Base-by-base conservation (phyloP, 2,797 vertebrate genomes). In the Poliocrania exsul region DNA sequence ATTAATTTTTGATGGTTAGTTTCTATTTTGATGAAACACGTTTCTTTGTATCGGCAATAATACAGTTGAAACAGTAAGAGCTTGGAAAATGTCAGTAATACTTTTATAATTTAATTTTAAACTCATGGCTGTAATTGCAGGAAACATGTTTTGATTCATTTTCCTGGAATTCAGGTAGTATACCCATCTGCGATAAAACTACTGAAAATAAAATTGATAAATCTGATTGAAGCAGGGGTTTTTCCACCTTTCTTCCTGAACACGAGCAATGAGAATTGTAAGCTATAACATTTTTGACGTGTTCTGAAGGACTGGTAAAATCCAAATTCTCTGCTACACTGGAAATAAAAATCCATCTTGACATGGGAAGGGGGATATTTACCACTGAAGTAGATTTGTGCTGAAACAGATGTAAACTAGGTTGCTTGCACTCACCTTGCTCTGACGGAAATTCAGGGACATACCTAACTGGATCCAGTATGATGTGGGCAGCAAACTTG, bases 1-100 rank as follows among this genome's bases (percentile, higher is more conserved):
- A 85, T 95, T 95, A 78, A 91, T 87, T 92, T 93, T 93, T 88
- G 69, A 87, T 92, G 49, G 14, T 60, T 95, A 47, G 13, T 73
- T 91, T 89, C 64, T 92, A 26, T 93, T 94, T 13, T 57, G 40
- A 79, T 53, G 46, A 82, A 90, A 95, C 79, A 5, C 62, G 15
- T 71, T 95, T 88, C 70, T 85, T 80, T 82, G 24, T 58, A 65
- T 77, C 73, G 78, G 29, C 80, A 57, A 46, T 64, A 79, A 66
- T 62, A 53, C 6, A 50, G 19, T 44, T 82, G 64, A 92, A 86
- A 18, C 23, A 74, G 37, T 14, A 69, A 94, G 51, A 80, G 35
- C 38, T 74, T n/a, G 35, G 38, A 81, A 92, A 89, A 70, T 61
- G 20, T 57, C 49, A 67, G 38, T 65, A 69, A 25, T 82, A 31